These are phyloP conservation scores for Eulimnadia texana DNA, from an alignment of 1,140 invertebrate genomes.

Conservation along the genomic window DNA sequence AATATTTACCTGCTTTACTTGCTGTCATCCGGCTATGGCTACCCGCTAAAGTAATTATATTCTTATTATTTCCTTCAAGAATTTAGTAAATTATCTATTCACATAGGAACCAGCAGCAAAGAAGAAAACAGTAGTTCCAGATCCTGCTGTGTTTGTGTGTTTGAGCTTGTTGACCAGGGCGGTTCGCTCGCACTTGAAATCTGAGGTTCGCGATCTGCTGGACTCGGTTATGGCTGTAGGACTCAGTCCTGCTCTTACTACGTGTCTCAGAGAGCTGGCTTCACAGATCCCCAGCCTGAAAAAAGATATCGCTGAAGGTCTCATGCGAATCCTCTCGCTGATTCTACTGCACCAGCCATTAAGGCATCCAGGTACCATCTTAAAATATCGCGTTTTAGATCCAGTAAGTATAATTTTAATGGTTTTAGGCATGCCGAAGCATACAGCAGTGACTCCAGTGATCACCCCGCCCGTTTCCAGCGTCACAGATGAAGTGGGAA, in stretches of 20 bases:
- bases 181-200: constrained; percentile 47
- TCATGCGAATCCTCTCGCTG: constrained; percentile 40
- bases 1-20: constrained; percentile 69
- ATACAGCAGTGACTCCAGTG: constrained; percentile 3
- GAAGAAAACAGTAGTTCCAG: constrained; percentile 44
- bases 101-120: constrained; percentile 27
- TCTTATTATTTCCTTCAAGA: neutral
- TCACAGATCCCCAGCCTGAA: constrained; percentile 74
- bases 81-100: neutral
- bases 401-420: neutral
- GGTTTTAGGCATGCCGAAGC: constrained; percentile 13
- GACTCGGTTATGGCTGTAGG: constrained; percentile 86
- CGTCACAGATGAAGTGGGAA: constrained; percentile 54
- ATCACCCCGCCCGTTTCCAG: constrained; percentile 19
- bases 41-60: constrained; percentile 41
- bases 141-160: constrained; percentile 85
- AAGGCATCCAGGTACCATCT: constrained; percentile 58
- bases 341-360: constrained; percentile 80
- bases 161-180: constrained; percentile 84
- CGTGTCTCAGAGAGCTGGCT: constrained; percentile 77
- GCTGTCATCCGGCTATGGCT: constrained; percentile 64
- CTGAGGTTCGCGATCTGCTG: constrained; percentile 68
- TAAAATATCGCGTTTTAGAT: constrained; percentile 20
- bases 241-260: constrained; percentile 74
- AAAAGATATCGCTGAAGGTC: constrained; percentile 77